Evolutionary conservation across 2,797 vertebrate genomes (phyloP), one percentile per base, ranked within the genome.

Genomic region (Poliocrania exsul): DNA sequence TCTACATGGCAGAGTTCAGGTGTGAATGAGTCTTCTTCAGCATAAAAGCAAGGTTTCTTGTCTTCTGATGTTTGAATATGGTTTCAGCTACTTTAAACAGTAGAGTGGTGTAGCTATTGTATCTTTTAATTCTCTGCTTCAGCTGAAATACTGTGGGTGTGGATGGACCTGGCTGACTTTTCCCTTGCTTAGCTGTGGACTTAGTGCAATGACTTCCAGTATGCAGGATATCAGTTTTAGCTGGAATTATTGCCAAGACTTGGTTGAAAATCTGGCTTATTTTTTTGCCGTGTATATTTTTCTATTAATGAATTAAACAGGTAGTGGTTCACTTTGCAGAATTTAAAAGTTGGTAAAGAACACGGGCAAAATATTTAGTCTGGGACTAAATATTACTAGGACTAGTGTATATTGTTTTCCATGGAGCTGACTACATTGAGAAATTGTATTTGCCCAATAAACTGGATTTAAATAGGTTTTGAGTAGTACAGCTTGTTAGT

Each of bases 161-260:
- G 3, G 25, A 9, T 35, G 31, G n/a, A 17, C 17, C 18, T 73
- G 57, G 25, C 49, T 67, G 14, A 24, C 37, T 37, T 71, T 66
- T 35, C 25, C 14, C 6, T 64, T 9, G 1, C 0, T 1, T 38
- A 67, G 20, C 40, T 67, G 5, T 53, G 35, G 24, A 23, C 5
- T 4, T 58, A 24, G 9, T 42, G 24, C 29, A 44, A 4, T 61
- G 54, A 54, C 47, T 85, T 38, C 26, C 31, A 25, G 24, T 56
- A 7, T 67, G 28, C 46, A 42, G 1, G 13, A 13, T 40, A 28
- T 73, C 23, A 37, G 9, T 54, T 49, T 61, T 44, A 87, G n/a
- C 46, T 38, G 44, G 28, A 31, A 10, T 85, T 35, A 20, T 44
- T 62, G 44, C 54, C n/a, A 58, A 49, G n/a, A 19, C 37, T 74